A percentile compares a stretch with the other conserved stretches of the same genome.
Evolutionary conservation across 2,113 vertebrate genomes (phyloP).

Genomic region (Mirounga angustirostris): DNA sequence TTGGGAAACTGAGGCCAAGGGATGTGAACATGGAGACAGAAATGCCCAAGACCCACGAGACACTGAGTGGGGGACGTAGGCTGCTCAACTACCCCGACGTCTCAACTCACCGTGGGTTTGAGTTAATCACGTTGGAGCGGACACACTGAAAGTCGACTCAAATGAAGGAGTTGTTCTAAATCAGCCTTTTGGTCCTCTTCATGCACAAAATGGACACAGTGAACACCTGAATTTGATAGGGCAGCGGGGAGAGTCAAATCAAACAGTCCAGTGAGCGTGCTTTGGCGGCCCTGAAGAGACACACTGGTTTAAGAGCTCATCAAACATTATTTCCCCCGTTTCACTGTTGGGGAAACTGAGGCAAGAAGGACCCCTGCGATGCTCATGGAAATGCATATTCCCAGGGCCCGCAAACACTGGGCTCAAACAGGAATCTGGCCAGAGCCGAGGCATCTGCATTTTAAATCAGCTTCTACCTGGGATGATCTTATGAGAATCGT

Average conservation of each 20-base stretch:
- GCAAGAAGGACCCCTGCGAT: neutral
- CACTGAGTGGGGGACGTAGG: neutral
- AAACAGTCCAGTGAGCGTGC: neutral
- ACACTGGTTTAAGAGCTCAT: neutral
- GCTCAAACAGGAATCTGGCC: neutral
- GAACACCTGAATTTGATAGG: neutral
- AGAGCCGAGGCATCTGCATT: neutral
- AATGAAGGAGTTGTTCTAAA: neutral
- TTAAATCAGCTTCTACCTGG: neutral
- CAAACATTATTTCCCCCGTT: neutral
- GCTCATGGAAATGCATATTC: neutral
- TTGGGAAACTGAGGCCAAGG: neutral
- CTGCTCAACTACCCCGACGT: neutral
- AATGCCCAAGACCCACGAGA: neutral
- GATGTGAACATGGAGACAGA: neutral
- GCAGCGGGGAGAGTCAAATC: neutral
- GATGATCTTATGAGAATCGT: neutral
- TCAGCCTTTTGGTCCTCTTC: neutral
- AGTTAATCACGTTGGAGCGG: neutral
- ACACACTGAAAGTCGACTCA: neutral
- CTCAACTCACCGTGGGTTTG: accelerated
- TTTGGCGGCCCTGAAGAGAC: neutral
- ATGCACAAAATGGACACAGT: neutral
- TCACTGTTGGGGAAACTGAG: neutral
- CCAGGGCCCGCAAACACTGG: neutral